Base-by-base conservation (phyloP, 2,888 invertebrate species). In the Philaethria dido region DNA sequence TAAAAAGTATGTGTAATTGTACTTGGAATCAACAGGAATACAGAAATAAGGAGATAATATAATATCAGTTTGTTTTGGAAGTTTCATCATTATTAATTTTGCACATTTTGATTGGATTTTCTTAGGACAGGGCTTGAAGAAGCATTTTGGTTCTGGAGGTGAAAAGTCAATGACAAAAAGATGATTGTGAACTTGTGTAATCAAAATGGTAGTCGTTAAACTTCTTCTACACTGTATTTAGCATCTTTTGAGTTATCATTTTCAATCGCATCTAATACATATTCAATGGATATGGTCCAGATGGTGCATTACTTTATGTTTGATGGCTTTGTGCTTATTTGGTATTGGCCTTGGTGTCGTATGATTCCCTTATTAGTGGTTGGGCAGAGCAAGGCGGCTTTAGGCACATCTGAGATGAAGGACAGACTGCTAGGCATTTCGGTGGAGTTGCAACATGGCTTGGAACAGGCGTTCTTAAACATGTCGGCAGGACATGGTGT, bases 191-290 rank as follows among this genome's bases (percentile, higher is more conserved):
- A 71, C 88, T 88, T 3, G 89, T 89, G 66, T 90, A 92, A 65
- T 92, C 92, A 66, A 92, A 92, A 65, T 85, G 87, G 64, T 89
- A 88, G 63, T 92, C 89, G 63, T 92, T 92, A 68, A 81, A 92
- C 73, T 91, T 92, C 92, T 77, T 92, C 92, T 1, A 92, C 82
- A 68, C 89, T 88, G 73, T 78, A 92, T 74, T 85, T 90, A 0
- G 76, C 77, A 0, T 74, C 73, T 36, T 66, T 50, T 11, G 42
- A 50, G 11, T 54, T 20, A 5, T 69, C 69, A 1, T 77, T 77
- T 8, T 68, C 62, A 25, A 76, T 75, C 1, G 85, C 81, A 70
- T 92, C 83, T 0, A 92, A 80, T 0, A 92, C 90, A 69, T 92
- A 92, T 74, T 92, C 1, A 92, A 74, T 1, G 92, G 92, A 68